A percentile compares a stretch with the other conserved stretches of the same genome.
Conservation (phyloP, 2,797 vertebrate species). For the Spinibarbus caldwelli region DNA sequence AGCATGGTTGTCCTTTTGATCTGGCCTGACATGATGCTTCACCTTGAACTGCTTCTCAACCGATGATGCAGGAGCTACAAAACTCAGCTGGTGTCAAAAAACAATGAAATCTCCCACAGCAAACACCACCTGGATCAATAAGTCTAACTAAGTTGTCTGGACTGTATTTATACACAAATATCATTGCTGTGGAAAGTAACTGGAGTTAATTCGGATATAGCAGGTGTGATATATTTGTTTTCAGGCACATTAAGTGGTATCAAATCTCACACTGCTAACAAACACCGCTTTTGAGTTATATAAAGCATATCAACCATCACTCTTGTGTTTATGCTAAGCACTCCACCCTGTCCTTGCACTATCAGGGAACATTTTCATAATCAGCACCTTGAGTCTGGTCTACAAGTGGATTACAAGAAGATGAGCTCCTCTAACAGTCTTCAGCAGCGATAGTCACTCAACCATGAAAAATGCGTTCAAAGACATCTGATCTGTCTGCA, state of each 20-base stretch:
- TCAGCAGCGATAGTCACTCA: not conserved
- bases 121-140: not conserved
- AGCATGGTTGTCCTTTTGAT: too few species aligned
- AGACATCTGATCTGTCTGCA: not conserved
- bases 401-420: not conserved
- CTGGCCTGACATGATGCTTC: too few species aligned
- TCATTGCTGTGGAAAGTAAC: not conserved
- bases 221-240: conserved; percentile 6
- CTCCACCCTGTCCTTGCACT: not conserved
- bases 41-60: not conserved
- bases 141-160: not conserved
- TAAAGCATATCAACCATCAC: not conserved
- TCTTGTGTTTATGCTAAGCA: conserved; percentile 37
- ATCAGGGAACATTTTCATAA: not conserved
- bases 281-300: conserved; percentile 12
- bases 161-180: not conserved
- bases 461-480: not conserved
- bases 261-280: conserved; percentile 1
- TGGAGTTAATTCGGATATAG: not conserved
- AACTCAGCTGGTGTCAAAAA: too few species aligned
- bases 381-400: not conserved
- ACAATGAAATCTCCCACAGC: too few species aligned
- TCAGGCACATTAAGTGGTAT: not conserved
- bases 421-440: not conserved
- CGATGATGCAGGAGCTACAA: too few species aligned